A percentile compares a stretch with the other conserved stretches of the same genome.
Conservation (phyloP, 2,797 vertebrate species). For the Morus bassanus region DNA sequence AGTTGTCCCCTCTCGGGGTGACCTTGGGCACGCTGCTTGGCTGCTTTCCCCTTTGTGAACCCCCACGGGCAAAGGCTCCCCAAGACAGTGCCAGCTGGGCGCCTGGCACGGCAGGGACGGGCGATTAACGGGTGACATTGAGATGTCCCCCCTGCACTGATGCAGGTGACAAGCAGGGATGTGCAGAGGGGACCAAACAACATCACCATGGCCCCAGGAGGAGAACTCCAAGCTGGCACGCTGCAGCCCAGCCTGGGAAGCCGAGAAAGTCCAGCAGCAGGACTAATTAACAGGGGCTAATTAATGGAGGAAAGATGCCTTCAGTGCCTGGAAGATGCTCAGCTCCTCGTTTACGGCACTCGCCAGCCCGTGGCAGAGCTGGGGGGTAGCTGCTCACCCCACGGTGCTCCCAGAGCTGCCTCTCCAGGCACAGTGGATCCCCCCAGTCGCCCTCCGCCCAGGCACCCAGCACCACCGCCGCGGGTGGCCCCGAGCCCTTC, state of each 20-base stretch:
- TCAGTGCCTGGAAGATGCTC: neutral
- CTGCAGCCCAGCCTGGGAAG: neutral
- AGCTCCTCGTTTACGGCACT: neutral
- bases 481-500: neutral
- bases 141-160: neutral
- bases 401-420: neutral
- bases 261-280: no score
- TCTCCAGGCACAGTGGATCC: accelerated
- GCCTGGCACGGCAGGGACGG: no score
- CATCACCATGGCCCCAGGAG: neutral
- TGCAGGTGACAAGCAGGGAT: neutral
- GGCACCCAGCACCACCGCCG: no score
- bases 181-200: neutral
- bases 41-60: neutral
- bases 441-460: accelerated
- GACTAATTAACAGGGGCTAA: neutral
- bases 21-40: accelerated
- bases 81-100: neutral
- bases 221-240: neutral
- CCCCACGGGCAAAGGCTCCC: neutral
- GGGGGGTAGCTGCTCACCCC: neutral
- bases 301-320: neutral
- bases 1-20: neutral
- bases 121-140: accelerated
- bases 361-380: neutral